A percentile compares a stretch with the other conserved stretches of the same genome.
Evolutionary conservation across 2,888 invertebrate species (phyloP).

Genomic region (Aleiodes testaceus): DNA sequence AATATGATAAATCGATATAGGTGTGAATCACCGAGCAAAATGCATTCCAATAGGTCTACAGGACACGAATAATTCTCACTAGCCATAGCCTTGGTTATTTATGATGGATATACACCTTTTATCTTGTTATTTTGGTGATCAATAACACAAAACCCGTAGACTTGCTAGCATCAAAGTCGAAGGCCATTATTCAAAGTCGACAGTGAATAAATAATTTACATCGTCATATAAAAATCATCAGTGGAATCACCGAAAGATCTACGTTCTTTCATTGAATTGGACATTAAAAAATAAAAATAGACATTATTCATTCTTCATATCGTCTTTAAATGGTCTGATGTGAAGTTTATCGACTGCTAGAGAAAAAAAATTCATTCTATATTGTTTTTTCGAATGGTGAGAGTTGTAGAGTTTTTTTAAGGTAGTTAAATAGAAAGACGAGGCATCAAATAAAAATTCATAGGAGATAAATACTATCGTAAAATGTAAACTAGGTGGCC

Average conservation of each 20-base stretch:
- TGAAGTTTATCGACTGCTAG: conserved; percentile 26
- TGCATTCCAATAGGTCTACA: conserved; percentile 42
- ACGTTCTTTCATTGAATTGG: conserved; percentile 50
- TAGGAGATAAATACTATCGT: conserved; percentile 1
- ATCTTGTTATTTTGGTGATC: conserved; percentile 69
- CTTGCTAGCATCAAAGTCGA: conserved; percentile 53
- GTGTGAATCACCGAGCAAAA: conserved; percentile 47
- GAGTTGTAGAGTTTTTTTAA: too few species aligned
- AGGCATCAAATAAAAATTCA: too few species aligned
- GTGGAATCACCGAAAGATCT: conserved; percentile 68
- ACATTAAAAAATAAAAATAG: too few species aligned
- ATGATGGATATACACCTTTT: conserved; percentile 64
- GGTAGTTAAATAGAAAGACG: too few species aligned
- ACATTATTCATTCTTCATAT: conserved; percentile 44
- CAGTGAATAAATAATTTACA: conserved; percentile 67
- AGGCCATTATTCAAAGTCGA: conserved; percentile 67
- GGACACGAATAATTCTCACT: not conserved
- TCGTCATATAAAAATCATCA: conserved; percentile 57
- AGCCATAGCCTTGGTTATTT: conserved; percentile 52
- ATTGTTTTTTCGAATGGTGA: too few species aligned
- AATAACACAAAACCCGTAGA: conserved; percentile 55
- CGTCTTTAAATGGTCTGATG: conserved; percentile 60
- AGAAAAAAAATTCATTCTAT: not conserved
- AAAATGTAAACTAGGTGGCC: conserved; percentile 54
- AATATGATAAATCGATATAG: conserved; percentile 45